Evolutionary conservation across 2,888 invertebrate species (phyloP), one percentile per base, ranked within the genome.

Genomic region (Lagria hirta): DNA sequence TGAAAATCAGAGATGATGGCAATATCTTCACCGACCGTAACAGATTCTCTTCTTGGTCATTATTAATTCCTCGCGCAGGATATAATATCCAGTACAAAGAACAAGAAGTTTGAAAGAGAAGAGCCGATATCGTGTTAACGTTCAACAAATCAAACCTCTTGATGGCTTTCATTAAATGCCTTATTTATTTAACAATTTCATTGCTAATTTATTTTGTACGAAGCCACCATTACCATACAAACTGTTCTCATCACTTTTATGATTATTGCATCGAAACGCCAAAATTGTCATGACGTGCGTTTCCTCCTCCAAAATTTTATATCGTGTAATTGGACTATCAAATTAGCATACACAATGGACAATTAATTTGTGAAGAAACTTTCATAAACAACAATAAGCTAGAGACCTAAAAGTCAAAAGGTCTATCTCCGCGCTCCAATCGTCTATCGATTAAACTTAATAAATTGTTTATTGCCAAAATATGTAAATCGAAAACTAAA

Each of bases 141-240:
- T 41, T 28, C 51, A 49, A 61, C 61, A 61, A 61, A 61, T 61
- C 61, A 61, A 50, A 45, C 43, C 36, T 40, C 51, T 56, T 52
- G 58, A 57, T 54, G 51, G 51, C 37, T 53, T 40, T 52, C 54
- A 60, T 58, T 57, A 60, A 60, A 60, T 57, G 54, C 52, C 54
- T 57, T 57, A 57, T 60, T 60, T 58, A 58, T 58, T 52, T 57
- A 54, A 60, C 60, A 51, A 56, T 60, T 56, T 53, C 38, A 50
- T 44, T 45, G 54, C 48, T 60, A 58, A 60, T 58, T 60, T 57
- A 58, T 58, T 43, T 41, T 52, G 49, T 55, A 53, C 52, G 48
- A 37, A 44, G 48, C 49, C 46, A 48, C 49, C 49, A 44, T 48
- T 51, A 45, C 34, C 46, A 42, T 51, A 43, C 42, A 38, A 51